phyloP scores from a whole-genome alignment of 2,888 invertebrate genomes.

The Heteropelma amictum region DNA sequence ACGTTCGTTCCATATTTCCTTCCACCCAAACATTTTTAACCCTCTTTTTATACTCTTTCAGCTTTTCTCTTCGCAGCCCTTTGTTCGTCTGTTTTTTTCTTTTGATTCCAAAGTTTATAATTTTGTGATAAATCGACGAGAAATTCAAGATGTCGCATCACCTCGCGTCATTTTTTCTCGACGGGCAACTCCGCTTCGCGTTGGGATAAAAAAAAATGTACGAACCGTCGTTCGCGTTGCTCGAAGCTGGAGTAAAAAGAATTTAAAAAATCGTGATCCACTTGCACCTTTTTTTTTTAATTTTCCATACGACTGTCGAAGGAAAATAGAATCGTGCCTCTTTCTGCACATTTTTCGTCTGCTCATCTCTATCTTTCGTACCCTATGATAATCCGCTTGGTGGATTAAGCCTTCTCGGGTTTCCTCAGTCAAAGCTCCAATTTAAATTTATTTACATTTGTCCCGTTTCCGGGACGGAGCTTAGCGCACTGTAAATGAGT shows the following conservation, averaged over 20 bases:
- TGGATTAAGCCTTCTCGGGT: conserved; percentile 59
- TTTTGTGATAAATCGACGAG: too few relatives aligned
- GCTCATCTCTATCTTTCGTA: conserved; percentile 17
- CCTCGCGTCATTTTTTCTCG: too few relatives aligned
- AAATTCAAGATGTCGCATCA: too few relatives aligned
- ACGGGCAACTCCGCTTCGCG: too few relatives aligned
- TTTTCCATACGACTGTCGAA: too few relatives aligned
- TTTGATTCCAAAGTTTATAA: too few relatives aligned
- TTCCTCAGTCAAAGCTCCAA: conserved; percentile 58
- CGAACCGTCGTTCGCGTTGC: too few relatives aligned
- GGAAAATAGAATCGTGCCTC: too few relatives aligned
- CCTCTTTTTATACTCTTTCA: too few relatives aligned
- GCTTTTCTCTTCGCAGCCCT: conserved; percentile 1
- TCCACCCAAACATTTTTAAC: conserved; percentile 32
- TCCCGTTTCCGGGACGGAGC: conserved; percentile 64
- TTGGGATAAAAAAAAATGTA: too few relatives aligned
- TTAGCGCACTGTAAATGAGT: conserved; percentile 62
- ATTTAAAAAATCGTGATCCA: too few relatives aligned
- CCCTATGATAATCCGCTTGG: conserved; percentile 64
- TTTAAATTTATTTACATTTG: conserved; percentile 74
- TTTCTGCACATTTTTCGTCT: conserved; percentile 5
- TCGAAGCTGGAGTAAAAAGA: too few relatives aligned
- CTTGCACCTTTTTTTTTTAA: background rate
- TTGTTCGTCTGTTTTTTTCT: conserved; percentile 42
- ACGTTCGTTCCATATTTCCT: conserved; percentile 63